Percentiles rank a stretch among this genome's conserved stretches.
phyloP scores from a whole-genome alignment of 1,140 invertebrate species.

The Aradophagus sp. region DNA sequence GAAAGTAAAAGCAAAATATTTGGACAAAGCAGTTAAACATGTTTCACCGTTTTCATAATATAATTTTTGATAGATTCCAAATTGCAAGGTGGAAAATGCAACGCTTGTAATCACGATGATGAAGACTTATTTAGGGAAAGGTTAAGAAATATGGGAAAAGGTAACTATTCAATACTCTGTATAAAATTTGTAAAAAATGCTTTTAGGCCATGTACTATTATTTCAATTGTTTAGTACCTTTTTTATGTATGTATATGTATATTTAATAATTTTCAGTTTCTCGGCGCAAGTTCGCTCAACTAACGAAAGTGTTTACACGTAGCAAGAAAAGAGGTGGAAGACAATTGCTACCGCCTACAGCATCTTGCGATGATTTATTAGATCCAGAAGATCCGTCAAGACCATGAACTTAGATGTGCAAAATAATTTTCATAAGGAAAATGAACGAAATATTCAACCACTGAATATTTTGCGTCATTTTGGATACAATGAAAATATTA shows the following conservation, averaged over 20 bases:
- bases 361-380: constrained; percentile 72
- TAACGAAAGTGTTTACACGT: constrained; percentile 85
- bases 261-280: constrained; percentile 80
- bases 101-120: constrained; percentile 76
- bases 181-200: constrained; percentile 2
- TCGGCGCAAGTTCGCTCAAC: constrained; percentile 86
- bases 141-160: constrained; percentile 91
- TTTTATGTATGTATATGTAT: no score
- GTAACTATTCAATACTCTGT: constrained; percentile 69
- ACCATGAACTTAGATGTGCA: constrained; percentile 62
- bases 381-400: constrained; percentile 71
- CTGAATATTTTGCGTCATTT: constrained; percentile 17
- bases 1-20: no score
- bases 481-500: constrained; percentile 25
- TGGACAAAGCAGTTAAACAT: no score
- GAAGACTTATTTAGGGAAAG: constrained; percentile 88
- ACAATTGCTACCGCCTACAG: constrained; percentile 70
- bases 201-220: no score
- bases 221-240: no score
- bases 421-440: constrained; percentile 18
- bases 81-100: constrained; percentile 65
- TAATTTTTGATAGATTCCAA: constrained; percentile 65
- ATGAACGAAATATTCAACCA: constrained; percentile 23
- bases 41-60: no score
- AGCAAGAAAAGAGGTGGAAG: constrained; percentile 80